Base-by-base conservation (phyloP, 2,888 invertebrate genomes). In the Eudiplozoon nipponicum region DNA sequence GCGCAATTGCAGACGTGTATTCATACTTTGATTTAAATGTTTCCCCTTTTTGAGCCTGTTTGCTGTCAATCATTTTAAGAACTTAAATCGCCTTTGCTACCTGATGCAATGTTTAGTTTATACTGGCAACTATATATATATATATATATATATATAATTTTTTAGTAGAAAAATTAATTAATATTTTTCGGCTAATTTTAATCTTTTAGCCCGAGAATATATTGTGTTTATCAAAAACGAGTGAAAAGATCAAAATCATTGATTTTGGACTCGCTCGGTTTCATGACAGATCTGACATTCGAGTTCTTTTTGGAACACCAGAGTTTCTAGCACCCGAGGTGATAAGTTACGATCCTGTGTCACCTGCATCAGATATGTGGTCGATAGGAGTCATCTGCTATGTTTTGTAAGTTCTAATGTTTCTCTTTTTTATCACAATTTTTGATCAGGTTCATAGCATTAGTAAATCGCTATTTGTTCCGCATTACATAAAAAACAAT, bases 271-370 rank as follows among this genome's bases (percentile, higher is more conserved):
- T 94, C 47, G 90, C 94, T 2, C 65, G 84, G 50, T 71, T 73
- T 56, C 81, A 72, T 54, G 76, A 80, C 57, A 70, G 70, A 52
- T 78, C 77, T 64, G 78, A 80, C 52, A 63, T 84, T 38, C 52
- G 61, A 46, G 78, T 86, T 2, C 62, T 86, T 38, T 86, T 84
- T 54, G 94, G 90, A 1, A 94, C 94, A 1, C 90, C 90, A 0
- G 94, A 94, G 62, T 94, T 94, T 56, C 84, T 86, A 36, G 84
- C 86, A 0, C 90, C 90, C 1, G 90, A 94, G 66, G 81, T 90
- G 20, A 80, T 94, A 28, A 90, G 86, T 64, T 94, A 86, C 59
- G 90, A 94, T 56, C 73, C 74, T 52, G 80, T 94, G 51, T 74
- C 76, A 41, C 81, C 72, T 53, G 74, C 74, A 5, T 84, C 90